Base-by-base conservation (phyloP, 1,140 invertebrate species). In the Euura saliciscinereae region DNA sequence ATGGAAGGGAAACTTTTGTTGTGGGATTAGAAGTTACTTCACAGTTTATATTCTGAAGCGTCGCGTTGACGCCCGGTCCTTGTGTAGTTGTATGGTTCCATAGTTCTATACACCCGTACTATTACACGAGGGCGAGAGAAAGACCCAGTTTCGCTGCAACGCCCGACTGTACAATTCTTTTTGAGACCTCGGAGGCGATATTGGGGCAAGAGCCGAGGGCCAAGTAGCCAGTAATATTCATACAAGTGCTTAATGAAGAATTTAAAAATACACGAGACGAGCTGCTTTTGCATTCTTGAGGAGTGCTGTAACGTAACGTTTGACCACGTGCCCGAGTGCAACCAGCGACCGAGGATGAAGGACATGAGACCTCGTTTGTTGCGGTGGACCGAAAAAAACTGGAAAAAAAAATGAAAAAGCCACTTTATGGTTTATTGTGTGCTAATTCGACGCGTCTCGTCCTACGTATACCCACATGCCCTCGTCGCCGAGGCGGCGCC, bases 361-460 rank as follows among this genome's bases (percentile, higher is more conserved):
- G n/a, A 51, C 7, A 59, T 6, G 10, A n/a, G 51, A 59, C 13
- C 6, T 28, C 28, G 28, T 28, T 28, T 28, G 28, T 28, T 28
- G 28, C 28, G 28, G 28, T 28, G 28, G 28, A 28, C 28, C 28
- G 28, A 28, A 28, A 28, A 1, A 28, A 28, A 28, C 28, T 28
- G 28, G 28, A 28, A 1, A 28, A 28, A 28, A 28, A 28, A 28
- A 70, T 65, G 68, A 51, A 71, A 72, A 74, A 78, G 28, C 78
- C 65, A 68, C 28, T 80, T 80, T 78, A 78, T 80, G 74, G 77
- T 78, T 77, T 77, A 80, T 80, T 80, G 77, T 80, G 76, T 78
- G 79, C 73, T 79, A 79, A 79, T 79, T 77, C 73, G 66, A 70
- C 65, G 44, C 69, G 69, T 71, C 75, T 71, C 72, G 66, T 71